Percentiles rank a stretch among this genome's conserved stretches.
phyloP scores from a whole-genome alignment of 2,113 vertebrate species.

The Datnioides undecimradiatus region DNA sequence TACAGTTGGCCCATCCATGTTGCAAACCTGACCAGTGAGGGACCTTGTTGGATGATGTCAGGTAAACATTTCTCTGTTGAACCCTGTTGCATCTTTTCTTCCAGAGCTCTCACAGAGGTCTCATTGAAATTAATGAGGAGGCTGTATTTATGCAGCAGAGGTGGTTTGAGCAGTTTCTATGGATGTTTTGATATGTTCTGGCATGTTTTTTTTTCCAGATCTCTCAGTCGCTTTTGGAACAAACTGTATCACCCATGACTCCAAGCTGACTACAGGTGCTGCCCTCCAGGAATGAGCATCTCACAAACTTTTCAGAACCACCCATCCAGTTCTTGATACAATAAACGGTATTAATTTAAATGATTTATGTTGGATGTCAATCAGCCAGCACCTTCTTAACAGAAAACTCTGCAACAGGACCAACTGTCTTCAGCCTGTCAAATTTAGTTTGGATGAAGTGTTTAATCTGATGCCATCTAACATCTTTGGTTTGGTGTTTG shows the following conservation, averaged over 20 bases:
- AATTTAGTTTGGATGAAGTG: background rate
- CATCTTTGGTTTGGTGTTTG: conserved; percentile 29
- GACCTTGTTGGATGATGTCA: conserved; percentile 3
- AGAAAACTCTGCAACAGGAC: background rate
- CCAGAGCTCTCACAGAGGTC: background rate
- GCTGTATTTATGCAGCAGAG: background rate
- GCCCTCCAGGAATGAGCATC: background rate
- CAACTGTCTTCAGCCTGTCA: background rate
- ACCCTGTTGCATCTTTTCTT: background rate
- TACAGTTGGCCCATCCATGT: background rate
- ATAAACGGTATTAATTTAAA: background rate
- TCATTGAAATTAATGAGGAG: background rate
- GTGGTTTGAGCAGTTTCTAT: background rate
- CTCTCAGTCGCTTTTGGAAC: background rate
- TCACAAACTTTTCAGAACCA: background rate
- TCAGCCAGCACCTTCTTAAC: background rate
- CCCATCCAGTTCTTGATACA: background rate
- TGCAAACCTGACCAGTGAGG: background rate
- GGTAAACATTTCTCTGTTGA: background rate
- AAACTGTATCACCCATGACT: background rate
- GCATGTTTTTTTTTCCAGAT: background rate
- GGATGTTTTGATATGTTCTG: conserved; percentile 10
- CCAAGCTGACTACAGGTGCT: background rate
- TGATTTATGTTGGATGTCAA: background rate
- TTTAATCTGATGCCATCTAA: conserved; percentile 37